Evolutionary conservation across 2,113 vertebrate genomes (phyloP), one percentile per base, ranked within the genome.

Genomic region (Colinus virginianus): DNA sequence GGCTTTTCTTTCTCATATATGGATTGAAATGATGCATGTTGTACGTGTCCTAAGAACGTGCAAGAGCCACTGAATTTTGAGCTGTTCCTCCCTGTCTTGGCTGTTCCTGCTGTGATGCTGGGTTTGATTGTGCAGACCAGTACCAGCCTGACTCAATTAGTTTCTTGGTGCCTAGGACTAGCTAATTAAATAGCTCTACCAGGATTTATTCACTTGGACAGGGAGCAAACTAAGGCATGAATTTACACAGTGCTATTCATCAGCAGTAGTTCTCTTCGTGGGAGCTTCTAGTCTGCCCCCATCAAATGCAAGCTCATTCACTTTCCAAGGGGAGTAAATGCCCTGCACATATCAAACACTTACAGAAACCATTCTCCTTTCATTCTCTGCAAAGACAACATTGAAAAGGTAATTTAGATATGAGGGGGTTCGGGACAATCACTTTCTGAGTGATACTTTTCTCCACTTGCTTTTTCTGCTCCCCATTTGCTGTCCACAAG

Each of bases 261-360:
- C 55, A 67, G 69, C 51, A 59, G 32, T 2, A 64, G 55, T 42
- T 36, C 67, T 69, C 38, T 49, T 6, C 9, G 0, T 1, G 23
- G 77, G 7, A 49, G 56, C 42, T 77, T 36, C 64, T 7, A 15
- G 53, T 2, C 30, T 28, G 18, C 18, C 7, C 7, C 1, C 28
- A 11, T 0, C 3, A 26, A 48, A 59, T 46, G 19, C 7, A 0
- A 51, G 49, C 9, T 32, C 0, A 0, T 5, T 51, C 28, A 2
- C 42, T 32, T 34, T 4, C 9, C 51, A 7, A 34, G 62, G 6
- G 7, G 19, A 46, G 32, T 7, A 11, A 79, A 3, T 0, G 1
- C 23, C n/a, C 38, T 75, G 77, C 68, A 59, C 4, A 0, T 2
- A 3, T 1, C 51, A 6, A 6, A 1, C n/a, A 53, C 61, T 10